A percentile compares a stretch with the other conserved stretches of the same genome.
These are phyloP conservation scores for Telmatochromis brichardi DNA, from an alignment of 2,113 vertebrate genomes.

Conservation along the genomic window DNA sequence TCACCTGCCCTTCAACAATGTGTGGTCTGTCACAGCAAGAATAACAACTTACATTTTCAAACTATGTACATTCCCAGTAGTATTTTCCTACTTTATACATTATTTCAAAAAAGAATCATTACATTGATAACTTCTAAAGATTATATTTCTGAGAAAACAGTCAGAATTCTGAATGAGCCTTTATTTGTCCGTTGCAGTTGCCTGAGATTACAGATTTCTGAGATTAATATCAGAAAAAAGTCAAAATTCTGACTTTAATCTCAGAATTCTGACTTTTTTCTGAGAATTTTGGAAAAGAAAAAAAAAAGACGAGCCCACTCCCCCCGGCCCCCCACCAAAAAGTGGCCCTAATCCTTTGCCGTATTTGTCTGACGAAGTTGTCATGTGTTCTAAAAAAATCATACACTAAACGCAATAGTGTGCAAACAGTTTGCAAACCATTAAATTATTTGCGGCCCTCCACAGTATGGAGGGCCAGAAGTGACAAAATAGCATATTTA, in stretches of 20 bases:
- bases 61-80: background rate
- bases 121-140: background rate
- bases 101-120: fast-evolving
- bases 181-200: background rate
- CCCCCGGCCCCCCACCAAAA: no score
- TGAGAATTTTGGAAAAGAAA: fast-evolving
- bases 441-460: background rate
- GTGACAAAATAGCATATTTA: background rate
- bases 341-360: background rate
- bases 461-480: fast-evolving
- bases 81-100: background rate
- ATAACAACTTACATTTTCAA: fast-evolving
- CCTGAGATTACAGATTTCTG: background rate
- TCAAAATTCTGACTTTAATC: background rate
- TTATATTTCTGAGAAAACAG: background rate
- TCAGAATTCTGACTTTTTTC: background rate
- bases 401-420: background rate
- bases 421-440: background rate
- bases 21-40: background rate
- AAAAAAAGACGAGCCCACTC: background rate
- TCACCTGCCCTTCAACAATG: background rate
- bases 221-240: background rate
- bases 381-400: background rate
- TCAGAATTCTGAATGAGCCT: background rate
- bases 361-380: background rate